phyloP scores from a whole-genome alignment of 2,888 invertebrate species.

The Pseudanteris insignis region DNA sequence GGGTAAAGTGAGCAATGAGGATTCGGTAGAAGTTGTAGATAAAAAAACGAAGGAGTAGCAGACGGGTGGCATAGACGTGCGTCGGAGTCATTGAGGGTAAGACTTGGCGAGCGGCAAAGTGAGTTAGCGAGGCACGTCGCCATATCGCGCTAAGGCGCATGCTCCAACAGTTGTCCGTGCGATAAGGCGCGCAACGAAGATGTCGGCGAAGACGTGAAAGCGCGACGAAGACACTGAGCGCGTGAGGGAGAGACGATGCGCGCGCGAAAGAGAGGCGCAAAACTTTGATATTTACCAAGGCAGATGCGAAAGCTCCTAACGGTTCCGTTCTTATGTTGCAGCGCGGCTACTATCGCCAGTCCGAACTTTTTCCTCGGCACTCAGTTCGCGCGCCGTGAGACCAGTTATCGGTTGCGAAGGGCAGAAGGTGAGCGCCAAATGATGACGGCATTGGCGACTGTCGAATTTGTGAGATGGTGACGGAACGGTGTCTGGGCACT shows the following conservation, averaged over 20 bases:
- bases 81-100: too few relatives aligned
- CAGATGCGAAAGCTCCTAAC: conserved; percentile 41
- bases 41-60: too few relatives aligned
- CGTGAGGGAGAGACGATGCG: conserved; percentile 17
- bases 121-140: too few relatives aligned
- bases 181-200: too few relatives aligned
- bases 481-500: conserved; percentile 25
- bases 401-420: background rate
- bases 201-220: too few relatives aligned
- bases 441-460: conserved; percentile 1
- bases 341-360: conserved; percentile 43
- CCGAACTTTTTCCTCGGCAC: conserved; percentile 52
- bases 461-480: conserved; percentile 26
- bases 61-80: too few relatives aligned
- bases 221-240: conserved; percentile 9
- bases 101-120: too few relatives aligned
- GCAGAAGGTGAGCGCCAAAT: conserved; percentile 7
- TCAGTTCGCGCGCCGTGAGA: conserved; percentile 2
- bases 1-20: too few relatives aligned
- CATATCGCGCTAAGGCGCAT: too few relatives aligned
- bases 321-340: conserved; percentile 31
- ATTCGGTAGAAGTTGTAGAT: too few relatives aligned
- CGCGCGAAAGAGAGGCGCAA: conserved; percentile 37
- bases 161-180: too few relatives aligned
- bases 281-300: conserved; percentile 45